These are phyloP conservation scores for Diploptera punctata DNA, from an alignment of 2,888 invertebrate genomes.

Conservation along the genomic window DNA sequence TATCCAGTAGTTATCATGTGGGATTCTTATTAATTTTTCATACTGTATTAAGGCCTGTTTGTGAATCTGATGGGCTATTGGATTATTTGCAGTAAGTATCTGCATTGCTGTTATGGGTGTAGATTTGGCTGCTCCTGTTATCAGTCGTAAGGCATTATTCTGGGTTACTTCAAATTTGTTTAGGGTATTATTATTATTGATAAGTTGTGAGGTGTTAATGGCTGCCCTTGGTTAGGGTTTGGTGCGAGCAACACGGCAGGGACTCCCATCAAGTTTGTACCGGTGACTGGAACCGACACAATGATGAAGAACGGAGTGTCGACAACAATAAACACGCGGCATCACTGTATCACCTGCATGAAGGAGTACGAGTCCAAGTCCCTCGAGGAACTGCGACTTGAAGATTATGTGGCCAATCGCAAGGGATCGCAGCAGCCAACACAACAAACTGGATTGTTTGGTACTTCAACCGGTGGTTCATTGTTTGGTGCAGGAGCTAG, in stretches of 20 bases:
- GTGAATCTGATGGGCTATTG: too few relatives aligned
- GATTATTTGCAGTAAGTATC: too few relatives aligned
- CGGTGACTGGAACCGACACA: conserved; percentile 88
- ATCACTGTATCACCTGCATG: conserved; percentile 98
- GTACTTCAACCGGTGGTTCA: conserved; percentile 50
- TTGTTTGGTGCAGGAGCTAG: conserved; percentile 58
- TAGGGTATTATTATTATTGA: conserved; percentile 47
- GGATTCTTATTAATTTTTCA: too few relatives aligned
- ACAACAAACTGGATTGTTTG: conserved; percentile 58
- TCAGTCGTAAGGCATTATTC: too few relatives aligned
- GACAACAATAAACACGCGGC: conserved; percentile 88
- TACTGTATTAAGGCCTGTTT: too few relatives aligned
- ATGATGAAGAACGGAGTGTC: conserved; percentile 87
- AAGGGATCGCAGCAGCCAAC: conserved; percentile 68
- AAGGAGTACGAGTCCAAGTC: conserved; percentile 97
- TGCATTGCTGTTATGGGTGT: too few relatives aligned
- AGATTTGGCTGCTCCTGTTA: too few relatives aligned
- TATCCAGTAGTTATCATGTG: too few relatives aligned
- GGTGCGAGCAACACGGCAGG: conserved; percentile 58
- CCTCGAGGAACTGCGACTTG: conserved; percentile 90
- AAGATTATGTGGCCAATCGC: conserved; percentile 90
- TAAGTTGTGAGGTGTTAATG: too few relatives aligned
- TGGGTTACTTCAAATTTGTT: too few relatives aligned
- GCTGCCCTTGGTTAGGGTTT: too few relatives aligned
- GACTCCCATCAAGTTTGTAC: conserved; percentile 85